Conservation (phyloP, 1,140 invertebrate genomes). For the Rhopalosiphum maidis region DNA sequence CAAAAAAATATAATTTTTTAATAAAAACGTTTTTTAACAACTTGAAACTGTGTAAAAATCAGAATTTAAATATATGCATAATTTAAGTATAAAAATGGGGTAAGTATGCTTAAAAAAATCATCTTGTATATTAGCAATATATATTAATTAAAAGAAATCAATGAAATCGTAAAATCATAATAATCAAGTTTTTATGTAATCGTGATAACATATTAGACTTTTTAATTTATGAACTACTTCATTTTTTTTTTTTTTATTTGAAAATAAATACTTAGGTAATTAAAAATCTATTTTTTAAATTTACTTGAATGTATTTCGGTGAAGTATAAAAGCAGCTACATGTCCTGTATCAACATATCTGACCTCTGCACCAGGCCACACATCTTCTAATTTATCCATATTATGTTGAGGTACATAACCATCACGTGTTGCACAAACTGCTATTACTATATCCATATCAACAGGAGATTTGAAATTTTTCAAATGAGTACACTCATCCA, state of each 20-base stretch:
- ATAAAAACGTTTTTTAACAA: too few relatives aligned
- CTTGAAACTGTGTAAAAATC: too few relatives aligned
- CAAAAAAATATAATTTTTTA: too few relatives aligned
- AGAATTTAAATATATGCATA: too few relatives aligned
- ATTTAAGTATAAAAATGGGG: too few relatives aligned
- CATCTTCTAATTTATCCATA: slow-evolving; percentile 79
- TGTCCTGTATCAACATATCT: slow-evolving; percentile 89
- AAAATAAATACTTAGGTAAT: neutral
- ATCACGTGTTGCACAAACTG: slow-evolving; percentile 86
- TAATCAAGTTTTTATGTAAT: neutral
- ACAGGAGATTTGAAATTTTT: slow-evolving; percentile 87
- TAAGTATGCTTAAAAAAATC: too few relatives aligned
- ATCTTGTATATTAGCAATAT: neutral
- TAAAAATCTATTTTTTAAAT: slow-evolving; percentile 20
- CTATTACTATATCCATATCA: slow-evolving; percentile 85
- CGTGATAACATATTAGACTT: neutral
- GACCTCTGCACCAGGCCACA: slow-evolving; percentile 92
- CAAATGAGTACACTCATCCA: slow-evolving; percentile 98
- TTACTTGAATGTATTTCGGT: slow-evolving; percentile 87
- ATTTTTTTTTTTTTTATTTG: too few relatives aligned
- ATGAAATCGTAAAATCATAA: neutral
- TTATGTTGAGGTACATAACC: slow-evolving; percentile 90
- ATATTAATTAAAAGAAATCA: neutral
- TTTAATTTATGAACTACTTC: neutral
- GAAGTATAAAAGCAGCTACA: slow-evolving; percentile 85